Conservation (phyloP, 2,888 invertebrate species). For the Blastobasis lacticolella region DNA sequence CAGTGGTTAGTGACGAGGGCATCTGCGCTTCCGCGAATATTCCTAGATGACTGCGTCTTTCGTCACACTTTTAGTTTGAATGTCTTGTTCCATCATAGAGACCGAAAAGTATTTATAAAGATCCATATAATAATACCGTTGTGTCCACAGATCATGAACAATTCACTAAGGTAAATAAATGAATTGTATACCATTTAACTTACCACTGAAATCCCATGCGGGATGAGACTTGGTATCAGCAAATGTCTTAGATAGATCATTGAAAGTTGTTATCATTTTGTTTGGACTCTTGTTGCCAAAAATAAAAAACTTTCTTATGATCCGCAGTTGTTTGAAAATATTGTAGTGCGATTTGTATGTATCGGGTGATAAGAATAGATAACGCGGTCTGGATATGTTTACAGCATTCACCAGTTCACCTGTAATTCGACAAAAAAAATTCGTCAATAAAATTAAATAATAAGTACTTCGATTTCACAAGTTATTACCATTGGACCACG, state of each 20-base stretch:
- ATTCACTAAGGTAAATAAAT: no score
- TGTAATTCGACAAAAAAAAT: constrained; percentile 15
- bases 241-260: constrained; percentile 20
- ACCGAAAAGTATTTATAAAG: no score
- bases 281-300: constrained; percentile 21
- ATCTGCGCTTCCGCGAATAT: no score
- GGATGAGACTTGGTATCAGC: constrained; percentile 25
- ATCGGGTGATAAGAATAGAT: constrained; percentile 38
- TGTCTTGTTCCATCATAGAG: no score
- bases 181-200: constrained; percentile 7
- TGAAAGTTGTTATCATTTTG: constrained; percentile 20
- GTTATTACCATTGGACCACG: not conserved
- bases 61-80: no score
- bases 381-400: constrained; percentile 44
- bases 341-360: constrained; percentile 29
- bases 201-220: constrained; percentile 32
- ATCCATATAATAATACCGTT: no score
- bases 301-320: constrained; percentile 28
- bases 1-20: no score
- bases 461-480: not conserved
- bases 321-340: constrained; percentile 20
- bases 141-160: no score
- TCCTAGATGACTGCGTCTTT: no score
- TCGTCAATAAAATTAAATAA: not conserved
- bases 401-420: constrained; percentile 44